phyloP scores from a whole-genome alignment of 2,113 vertebrate species.

The human region GRCh38 chr21:33019501-33020000 shows the following conservation, averaged over 20 bases:
- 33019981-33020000: rapidly evolving
- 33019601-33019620: not conserved
- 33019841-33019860: not conserved
- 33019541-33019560: not conserved
- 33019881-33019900: too few species aligned
- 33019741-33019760: not conserved
- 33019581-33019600: not conserved
- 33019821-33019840: rapidly evolving
- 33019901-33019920: not conserved
- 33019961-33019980: rapidly evolving
- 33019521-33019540: not conserved
- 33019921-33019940: rapidly evolving
- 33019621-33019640: not conserved
- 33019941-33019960: rapidly evolving
- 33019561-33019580: too few species aligned
- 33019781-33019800: too few species aligned
- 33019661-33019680: not conserved
- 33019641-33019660: not conserved
- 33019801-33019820: rapidly evolving
- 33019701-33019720: not conserved
- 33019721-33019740: not conserved
- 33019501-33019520: not conserved
- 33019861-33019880: rapidly evolving
- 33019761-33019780: not conserved
- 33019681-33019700: rapidly evolving